Conservation (phyloP, 2,888 invertebrate species). For the Parelbella ahira region DNA sequence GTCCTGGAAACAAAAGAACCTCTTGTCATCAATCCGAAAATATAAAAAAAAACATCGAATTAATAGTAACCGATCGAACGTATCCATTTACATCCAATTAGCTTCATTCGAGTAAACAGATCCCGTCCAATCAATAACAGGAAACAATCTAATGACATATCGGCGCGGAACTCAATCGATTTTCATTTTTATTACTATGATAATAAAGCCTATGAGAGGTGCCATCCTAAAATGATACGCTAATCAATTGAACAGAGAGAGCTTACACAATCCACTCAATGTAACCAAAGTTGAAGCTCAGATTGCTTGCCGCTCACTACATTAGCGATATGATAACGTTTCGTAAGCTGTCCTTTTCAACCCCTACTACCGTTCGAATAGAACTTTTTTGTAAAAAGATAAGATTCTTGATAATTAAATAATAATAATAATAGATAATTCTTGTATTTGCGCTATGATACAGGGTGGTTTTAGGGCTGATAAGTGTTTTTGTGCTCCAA, state of each 20-base stretch:
- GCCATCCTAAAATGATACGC: not conserved
- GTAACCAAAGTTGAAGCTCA: constrained; percentile 38
- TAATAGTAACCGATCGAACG: constrained; percentile 21
- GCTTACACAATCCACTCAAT: constrained; percentile 33
- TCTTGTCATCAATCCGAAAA: constrained; percentile 4
- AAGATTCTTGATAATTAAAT: too few relatives aligned
- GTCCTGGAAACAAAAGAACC: constrained; percentile 9
- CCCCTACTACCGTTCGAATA: constrained; percentile 35
- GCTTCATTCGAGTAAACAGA: constrained; percentile 21
- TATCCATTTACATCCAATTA: constrained; percentile 24
- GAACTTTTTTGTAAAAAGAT: too few relatives aligned
- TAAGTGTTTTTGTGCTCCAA: too few relatives aligned
- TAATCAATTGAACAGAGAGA: constrained; percentile 40
- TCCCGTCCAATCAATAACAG: constrained; percentile 16
- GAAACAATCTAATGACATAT: constrained; percentile 3
- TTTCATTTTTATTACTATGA: not conserved
- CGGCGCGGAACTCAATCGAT: not conserved
- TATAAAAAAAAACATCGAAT: constrained; percentile 4
- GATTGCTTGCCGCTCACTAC: constrained; percentile 51
- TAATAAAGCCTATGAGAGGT: not conserved
- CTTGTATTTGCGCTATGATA: too few relatives aligned
- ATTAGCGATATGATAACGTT: constrained; percentile 43
- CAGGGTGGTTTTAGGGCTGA: too few relatives aligned
- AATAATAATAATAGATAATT: too few relatives aligned
- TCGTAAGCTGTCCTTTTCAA: constrained; percentile 40